Evolutionary conservation across 2,888 invertebrate genomes (phyloP).

Genomic region (Quadroppia sp.): DNA sequence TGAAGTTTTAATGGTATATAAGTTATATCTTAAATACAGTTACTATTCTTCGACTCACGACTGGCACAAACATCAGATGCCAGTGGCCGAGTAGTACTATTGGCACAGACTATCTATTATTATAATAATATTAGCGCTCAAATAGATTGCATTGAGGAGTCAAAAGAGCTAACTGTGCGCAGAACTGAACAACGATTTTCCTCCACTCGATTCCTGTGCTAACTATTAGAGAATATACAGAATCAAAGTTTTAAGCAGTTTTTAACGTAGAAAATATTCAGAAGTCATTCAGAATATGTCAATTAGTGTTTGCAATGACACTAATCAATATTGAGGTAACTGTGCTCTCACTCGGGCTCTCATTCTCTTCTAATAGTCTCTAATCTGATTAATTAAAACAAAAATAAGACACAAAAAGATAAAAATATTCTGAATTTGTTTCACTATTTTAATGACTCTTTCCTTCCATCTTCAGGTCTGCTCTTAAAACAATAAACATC

Average conservation of each 20-base stretch:
- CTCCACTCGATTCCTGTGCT: neutral
- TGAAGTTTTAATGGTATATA: too few species aligned
- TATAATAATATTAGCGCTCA: slow-evolving; percentile 31
- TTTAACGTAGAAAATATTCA: slow-evolving; percentile 26
- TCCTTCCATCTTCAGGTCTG: slow-evolving; percentile 16
- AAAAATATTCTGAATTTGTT: too few species aligned
- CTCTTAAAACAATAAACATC: neutral
- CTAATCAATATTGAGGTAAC: slow-evolving; percentile 32
- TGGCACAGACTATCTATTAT: slow-evolving; percentile 9
- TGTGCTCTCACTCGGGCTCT: neutral
- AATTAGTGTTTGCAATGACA: neutral
- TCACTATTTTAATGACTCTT: slow-evolving; percentile 14
- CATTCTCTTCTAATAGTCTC: neutral
- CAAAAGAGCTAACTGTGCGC: slow-evolving; percentile 5
- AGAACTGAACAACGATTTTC: neutral
- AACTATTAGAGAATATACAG: neutral
- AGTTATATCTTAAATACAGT: neutral
- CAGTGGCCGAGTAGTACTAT: slow-evolving; percentile 17
- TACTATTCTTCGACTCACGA: neutral
- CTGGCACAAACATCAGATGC: slow-evolving; percentile 30
- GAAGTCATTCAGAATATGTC: slow-evolving; percentile 22
- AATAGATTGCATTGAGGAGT: slow-evolving; percentile 9
- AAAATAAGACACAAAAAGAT: neutral
- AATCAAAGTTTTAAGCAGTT: slow-evolving; percentile 1
- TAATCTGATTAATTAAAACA: slow-evolving; percentile 29